Percentiles rank a stretch among this genome's conserved stretches.
Conservation (phyloP, 2,113 vertebrate genomes). For the Cyphomyrus plagiostoma region DNA sequence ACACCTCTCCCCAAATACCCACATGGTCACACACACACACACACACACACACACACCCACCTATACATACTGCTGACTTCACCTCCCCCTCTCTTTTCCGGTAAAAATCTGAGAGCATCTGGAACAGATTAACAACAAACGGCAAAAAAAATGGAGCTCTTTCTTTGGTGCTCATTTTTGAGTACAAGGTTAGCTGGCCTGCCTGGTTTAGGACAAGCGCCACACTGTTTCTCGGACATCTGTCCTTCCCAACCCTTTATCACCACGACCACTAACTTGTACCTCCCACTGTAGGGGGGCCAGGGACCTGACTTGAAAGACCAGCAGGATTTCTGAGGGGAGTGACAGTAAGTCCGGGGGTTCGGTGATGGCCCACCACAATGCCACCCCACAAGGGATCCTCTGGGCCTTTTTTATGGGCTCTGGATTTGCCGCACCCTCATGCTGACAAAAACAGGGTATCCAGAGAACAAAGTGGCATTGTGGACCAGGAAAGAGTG, state of each 20-base stretch:
- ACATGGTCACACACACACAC: slow-evolving; percentile 25
- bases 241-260: neutral
- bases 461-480: neutral
- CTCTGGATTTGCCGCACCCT: neutral
- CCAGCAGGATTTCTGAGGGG: neutral
- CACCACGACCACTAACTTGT: neutral
- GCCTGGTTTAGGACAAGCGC: neutral
- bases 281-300: neutral
- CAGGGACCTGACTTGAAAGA: neutral
- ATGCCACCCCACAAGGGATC: neutral
- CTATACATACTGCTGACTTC: neutral
- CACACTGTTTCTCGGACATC: neutral
- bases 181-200: neutral
- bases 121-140: slow-evolving; percentile 15
- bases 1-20: slow-evolving; percentile 21
- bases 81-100: neutral
- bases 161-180: slow-evolving; percentile 20
- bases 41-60: slow-evolving; percentile 22
- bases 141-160: slow-evolving; percentile 38
- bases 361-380: neutral
- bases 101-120: slow-evolving; percentile 17
- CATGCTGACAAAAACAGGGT: neutral
- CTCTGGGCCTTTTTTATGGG: neutral
- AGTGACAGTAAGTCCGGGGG: neutral
- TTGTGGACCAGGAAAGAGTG: neutral